Evolutionary conservation across 2,888 invertebrate species (phyloP).

Genomic region (Tethea ocularis): DNA sequence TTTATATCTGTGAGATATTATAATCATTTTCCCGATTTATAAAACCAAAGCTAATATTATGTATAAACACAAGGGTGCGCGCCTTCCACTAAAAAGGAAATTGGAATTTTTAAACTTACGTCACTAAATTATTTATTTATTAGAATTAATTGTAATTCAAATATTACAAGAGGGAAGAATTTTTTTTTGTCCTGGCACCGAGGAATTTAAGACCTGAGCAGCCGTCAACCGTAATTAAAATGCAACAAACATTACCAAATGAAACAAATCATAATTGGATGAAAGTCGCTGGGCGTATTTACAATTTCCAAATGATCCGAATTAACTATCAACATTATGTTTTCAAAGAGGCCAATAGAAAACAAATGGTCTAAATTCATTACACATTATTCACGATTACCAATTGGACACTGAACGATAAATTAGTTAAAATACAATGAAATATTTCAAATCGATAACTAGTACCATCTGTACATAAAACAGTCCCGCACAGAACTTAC

Average conservation of each 20-base stretch:
- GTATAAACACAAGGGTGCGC: slow-evolving; percentile 53
- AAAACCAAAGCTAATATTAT: slow-evolving; percentile 61
- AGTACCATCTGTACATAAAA: slow-evolving; percentile 61
- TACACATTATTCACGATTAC: slow-evolving; percentile 11
- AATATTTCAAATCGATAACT: slow-evolving; percentile 35
- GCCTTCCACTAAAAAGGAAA: slow-evolving; percentile 48
- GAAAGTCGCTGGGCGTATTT: slow-evolving; percentile 62
- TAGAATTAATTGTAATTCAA: slow-evolving; percentile 37
- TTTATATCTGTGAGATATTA: slow-evolving; percentile 70
- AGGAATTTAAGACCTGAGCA: slow-evolving; percentile 34
- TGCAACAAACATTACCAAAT: slow-evolving; percentile 34
- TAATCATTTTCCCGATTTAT: slow-evolving; percentile 57
- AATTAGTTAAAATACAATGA: slow-evolving; percentile 36
- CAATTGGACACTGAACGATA: slow-evolving; percentile 30
- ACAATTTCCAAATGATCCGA: slow-evolving; percentile 39
- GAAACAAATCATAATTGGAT: slow-evolving; percentile 37
- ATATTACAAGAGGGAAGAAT: slow-evolving; percentile 56
- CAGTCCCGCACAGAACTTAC: slow-evolving; percentile 59
- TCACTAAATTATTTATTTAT: slow-evolving; percentile 43
- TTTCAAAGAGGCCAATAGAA: not conserved
- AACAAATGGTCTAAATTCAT: slow-evolving; percentile 24
- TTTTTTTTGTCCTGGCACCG: slow-evolving; percentile 39
- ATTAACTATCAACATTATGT: not conserved
- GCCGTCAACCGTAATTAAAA: slow-evolving; percentile 30
- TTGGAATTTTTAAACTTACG: slow-evolving; percentile 66